Evolutionary conservation across 2,113 vertebrate genomes (phyloP).

Genomic region (Aspidoscelis tigris): DNA sequence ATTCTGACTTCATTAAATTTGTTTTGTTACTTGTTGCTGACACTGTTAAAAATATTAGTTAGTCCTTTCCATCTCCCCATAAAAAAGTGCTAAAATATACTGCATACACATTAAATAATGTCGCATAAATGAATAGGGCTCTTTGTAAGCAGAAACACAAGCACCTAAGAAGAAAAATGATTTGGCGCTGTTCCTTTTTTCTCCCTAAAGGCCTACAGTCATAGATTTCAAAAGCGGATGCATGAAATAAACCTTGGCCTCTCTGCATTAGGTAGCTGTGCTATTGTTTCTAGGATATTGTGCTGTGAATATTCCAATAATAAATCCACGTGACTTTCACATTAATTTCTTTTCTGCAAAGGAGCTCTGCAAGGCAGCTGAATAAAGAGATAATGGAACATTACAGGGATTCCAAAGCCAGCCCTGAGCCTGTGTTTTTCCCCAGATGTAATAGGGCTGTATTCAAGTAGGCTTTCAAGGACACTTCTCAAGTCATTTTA

Average conservation of each 20-base stretch:
- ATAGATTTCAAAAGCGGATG: not conserved
- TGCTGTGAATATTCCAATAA: not conserved
- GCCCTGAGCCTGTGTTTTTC: not conserved
- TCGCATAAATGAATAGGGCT: not conserved
- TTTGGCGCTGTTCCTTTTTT: not conserved
- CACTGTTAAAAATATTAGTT: not conserved
- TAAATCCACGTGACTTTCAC: conserved; percentile 10
- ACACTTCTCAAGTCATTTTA: not conserved
- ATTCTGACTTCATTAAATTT: not conserved
- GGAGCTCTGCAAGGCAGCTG: not conserved
- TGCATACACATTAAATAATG: not conserved
- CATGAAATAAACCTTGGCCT: not conserved
- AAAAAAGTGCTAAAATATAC: not conserved
- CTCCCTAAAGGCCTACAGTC: conserved; percentile 3
- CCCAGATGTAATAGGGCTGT: not conserved
- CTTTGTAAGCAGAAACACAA: not conserved
- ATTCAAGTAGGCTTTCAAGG: not conserved
- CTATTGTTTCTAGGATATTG: conserved; percentile 1
- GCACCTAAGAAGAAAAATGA: not conserved
- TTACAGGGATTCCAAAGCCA: not conserved
- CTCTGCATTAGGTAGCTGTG: not conserved
- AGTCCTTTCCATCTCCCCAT: not conserved
- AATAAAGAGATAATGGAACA: conserved; percentile 20
- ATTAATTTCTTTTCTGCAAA: conserved; percentile 6
- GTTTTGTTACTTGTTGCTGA: not conserved